Evolutionary conservation across 2,888 invertebrate species (phyloP).

Genomic region (Melanophora roralis): DNA sequence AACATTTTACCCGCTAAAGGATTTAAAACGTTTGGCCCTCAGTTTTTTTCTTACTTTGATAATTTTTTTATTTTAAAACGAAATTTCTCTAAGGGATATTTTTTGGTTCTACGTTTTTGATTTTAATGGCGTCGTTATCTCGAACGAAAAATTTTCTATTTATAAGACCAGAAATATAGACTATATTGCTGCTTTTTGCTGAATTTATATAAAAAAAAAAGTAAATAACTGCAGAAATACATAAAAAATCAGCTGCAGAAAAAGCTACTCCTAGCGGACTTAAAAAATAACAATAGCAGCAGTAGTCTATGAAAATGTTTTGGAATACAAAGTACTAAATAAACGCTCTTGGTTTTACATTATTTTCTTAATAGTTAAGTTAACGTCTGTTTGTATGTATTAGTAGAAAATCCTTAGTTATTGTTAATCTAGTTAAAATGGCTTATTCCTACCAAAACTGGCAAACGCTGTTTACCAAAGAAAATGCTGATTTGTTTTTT

Average conservation of each 20-base stretch:
- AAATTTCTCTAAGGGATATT: constrained; percentile 33
- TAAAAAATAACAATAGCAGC: too few relatives aligned
- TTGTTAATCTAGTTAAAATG: constrained; percentile 47
- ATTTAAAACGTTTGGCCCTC: neutral
- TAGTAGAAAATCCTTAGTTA: constrained; percentile 6
- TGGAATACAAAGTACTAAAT: neutral
- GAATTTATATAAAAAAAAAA: constrained; percentile 6
- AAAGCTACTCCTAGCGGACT: too few relatives aligned
- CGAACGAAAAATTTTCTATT: constrained; percentile 34
- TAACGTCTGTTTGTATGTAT: neutral
- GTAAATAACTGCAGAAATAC: too few relatives aligned
- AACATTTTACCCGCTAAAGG: constrained; percentile 7
- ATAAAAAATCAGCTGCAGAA: too few relatives aligned
- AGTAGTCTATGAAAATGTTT: neutral
- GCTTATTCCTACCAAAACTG: constrained; percentile 52
- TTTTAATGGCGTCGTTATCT: constrained; percentile 37
- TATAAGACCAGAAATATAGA: neutral
- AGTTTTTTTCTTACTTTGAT: constrained; percentile 3
- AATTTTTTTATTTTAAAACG: constrained; percentile 19
- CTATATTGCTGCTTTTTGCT: neutral
- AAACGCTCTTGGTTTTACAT: too few relatives aligned
- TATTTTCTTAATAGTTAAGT: neutral
- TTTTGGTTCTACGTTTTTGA: neutral
- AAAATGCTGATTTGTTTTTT: constrained; percentile 20
- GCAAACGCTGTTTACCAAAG: constrained; percentile 46